Conservation (phyloP, 2,113 vertebrate species). For the Cyanistes caeruleus region DNA sequence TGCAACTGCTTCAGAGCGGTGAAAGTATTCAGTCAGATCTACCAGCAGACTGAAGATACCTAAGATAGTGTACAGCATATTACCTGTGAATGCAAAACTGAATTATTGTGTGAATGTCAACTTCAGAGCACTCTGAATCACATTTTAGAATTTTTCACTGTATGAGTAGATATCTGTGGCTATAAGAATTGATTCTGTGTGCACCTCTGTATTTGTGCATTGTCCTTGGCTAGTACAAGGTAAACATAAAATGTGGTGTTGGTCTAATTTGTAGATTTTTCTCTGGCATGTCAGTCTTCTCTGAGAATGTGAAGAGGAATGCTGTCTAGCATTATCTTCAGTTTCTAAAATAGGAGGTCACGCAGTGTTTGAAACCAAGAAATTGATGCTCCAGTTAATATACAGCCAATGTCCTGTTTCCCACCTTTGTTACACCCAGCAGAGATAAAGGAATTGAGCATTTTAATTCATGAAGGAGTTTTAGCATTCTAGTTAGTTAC, state of each 20-base stretch:
- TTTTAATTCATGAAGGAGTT: not conserved
- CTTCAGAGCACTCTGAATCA: not conserved
- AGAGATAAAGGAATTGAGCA: not conserved
- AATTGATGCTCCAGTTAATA: not conserved
- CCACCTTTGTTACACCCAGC: not conserved
- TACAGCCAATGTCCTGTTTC: not conserved
- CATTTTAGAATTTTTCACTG: not conserved
- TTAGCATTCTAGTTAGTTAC: not conserved
- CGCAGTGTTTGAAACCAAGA: not conserved
- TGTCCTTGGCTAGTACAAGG: not conserved
- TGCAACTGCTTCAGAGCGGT: not conserved
- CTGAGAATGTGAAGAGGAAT: not conserved
- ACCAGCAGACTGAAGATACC: not conserved
- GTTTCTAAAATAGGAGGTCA: not conserved
- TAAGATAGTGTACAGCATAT: not conserved
- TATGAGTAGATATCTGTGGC: not conserved
- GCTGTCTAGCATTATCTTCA: not conserved
- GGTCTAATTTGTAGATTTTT: not conserved
- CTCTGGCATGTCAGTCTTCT: not conserved
- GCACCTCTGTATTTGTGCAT: not conserved
- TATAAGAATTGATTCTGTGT: not conserved
- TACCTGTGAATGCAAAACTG: not conserved
- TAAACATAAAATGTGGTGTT: not conserved
- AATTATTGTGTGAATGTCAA: not conserved
- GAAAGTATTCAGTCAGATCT: not conserved